A percentile compares a stretch with the other conserved stretches of the same genome.
Conservation (phyloP, 1,140 invertebrate genomes). For the Vollenhovia emeryi region DNA sequence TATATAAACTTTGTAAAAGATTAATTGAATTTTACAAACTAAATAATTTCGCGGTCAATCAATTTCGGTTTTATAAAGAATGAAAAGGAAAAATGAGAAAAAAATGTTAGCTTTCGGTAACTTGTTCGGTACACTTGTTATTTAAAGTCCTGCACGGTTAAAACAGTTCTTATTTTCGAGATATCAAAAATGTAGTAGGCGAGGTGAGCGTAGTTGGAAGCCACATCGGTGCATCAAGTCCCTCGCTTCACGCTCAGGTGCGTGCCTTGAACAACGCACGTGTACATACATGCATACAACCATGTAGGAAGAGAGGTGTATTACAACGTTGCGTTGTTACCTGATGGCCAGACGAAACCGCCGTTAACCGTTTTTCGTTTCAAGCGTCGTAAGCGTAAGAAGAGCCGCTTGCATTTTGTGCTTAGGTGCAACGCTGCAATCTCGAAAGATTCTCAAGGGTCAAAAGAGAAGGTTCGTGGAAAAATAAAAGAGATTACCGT, state of each 20-base stretch:
- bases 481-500: not conserved
- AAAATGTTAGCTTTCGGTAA: not conserved
- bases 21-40: not conserved
- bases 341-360: constrained; percentile 51
- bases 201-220: constrained; percentile 68
- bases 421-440: not conserved
- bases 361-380: constrained; percentile 61
- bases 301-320: constrained; percentile 16
- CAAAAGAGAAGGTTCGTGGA: not conserved
- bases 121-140: not conserved
- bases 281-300: not conserved
- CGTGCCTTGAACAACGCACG: constrained; percentile 66
- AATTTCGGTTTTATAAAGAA: not conserved
- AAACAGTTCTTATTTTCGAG: not conserved
- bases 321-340: constrained; percentile 52
- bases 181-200: constrained; percentile 25
- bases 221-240: constrained; percentile 71
- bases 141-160: too few relatives aligned
- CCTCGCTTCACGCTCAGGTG: constrained; percentile 76
- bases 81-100: not conserved
- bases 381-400: constrained; percentile 64
- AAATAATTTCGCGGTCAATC: not conserved
- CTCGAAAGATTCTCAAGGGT: constrained; percentile 3
- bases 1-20: not conserved
- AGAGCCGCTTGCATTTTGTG: constrained; percentile 49